These are phyloP conservation scores for Ptychoptera contaminata DNA, from an alignment of 2,888 invertebrate genomes.

Conservation along the genomic window DNA sequence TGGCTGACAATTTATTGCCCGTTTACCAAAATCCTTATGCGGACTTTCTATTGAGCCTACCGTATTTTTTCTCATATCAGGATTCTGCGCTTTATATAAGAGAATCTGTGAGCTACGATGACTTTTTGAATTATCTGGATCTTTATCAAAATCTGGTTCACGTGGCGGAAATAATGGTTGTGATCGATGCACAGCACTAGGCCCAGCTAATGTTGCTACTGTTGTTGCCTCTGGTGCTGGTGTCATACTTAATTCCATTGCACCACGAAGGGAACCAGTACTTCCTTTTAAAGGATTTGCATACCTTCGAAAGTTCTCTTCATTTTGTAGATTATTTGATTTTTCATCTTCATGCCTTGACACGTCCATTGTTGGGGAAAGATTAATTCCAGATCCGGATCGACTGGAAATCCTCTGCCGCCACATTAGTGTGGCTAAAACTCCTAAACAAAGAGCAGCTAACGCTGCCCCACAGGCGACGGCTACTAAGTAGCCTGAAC, in stretches of 20 bases:
- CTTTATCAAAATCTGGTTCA: slow-evolving; percentile 28
- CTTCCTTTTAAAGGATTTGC: slow-evolving; percentile 59
- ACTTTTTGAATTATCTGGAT: slow-evolving; percentile 20
- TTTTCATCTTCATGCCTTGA: slow-evolving; percentile 70
- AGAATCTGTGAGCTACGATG: slow-evolving; percentile 46
- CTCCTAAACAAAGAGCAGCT: slow-evolving; percentile 28
- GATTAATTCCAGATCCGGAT: slow-evolving; percentile 35
- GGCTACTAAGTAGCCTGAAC: slow-evolving; percentile 29
- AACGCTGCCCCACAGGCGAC: slow-evolving; percentile 31
- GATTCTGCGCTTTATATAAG: slow-evolving; percentile 71
- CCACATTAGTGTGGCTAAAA: slow-evolving; percentile 37
- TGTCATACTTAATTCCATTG: slow-evolving; percentile 33
- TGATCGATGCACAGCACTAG: slow-evolving; percentile 25
- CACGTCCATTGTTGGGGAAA: slow-evolving; percentile 38
- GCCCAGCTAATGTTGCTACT: slow-evolving; percentile 29
- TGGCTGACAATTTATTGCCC: slow-evolving; percentile 42
- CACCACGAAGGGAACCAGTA: slow-evolving; percentile 36
- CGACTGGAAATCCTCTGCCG: slow-evolving; percentile 37
- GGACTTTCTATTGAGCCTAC: slow-evolving; percentile 39
- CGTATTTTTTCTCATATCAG: slow-evolving; percentile 71
- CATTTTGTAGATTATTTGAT: slow-evolving; percentile 81
- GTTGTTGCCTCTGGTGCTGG: slow-evolving; percentile 25
- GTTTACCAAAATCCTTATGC: slow-evolving; percentile 62
- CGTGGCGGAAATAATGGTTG: slow-evolving; percentile 29
- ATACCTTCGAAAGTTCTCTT: slow-evolving; percentile 73